Conservation (phyloP, 2,113 vertebrate genomes). For the Labeo catla region DNA sequence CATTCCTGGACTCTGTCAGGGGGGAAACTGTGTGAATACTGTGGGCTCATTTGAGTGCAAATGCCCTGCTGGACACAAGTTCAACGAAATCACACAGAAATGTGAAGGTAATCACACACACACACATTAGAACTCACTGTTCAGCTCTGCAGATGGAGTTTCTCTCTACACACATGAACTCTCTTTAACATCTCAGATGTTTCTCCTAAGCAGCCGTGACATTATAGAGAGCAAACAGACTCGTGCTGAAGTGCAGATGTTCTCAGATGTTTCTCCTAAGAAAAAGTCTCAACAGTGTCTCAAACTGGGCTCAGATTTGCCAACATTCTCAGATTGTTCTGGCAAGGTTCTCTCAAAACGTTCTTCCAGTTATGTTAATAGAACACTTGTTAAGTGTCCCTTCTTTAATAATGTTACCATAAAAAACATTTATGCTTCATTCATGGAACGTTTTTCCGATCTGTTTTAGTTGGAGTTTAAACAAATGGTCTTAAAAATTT, state of each 20-base stretch:
- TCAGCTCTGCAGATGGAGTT: too few species aligned
- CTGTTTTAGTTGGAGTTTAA: too few species aligned
- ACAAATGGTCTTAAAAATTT: neutral
- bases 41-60: slow-evolving; percentile 99
- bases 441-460: too few species aligned
- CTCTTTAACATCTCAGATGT: neutral
- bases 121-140: neutral
- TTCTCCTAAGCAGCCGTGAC: neutral
- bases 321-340: too few species aligned
- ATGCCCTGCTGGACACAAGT: slow-evolving; percentile 97
- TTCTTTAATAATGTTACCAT: too few species aligned
- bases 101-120: slow-evolving; percentile 89
- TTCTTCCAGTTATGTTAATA: too few species aligned
- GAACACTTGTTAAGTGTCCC: too few species aligned
- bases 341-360: too few species aligned
- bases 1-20: slow-evolving; percentile 97
- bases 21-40: slow-evolving; percentile 98
- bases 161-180: too few species aligned
- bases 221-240: neutral
- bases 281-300: neutral
- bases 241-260: neutral
- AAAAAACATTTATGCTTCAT: neutral
- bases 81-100: slow-evolving; percentile 97
- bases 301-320: too few species aligned
- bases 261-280: neutral